These are phyloP conservation scores for Aulostomus chinensis DNA, from an alignment of 2,797 vertebrate genomes.

Conservation along the genomic window DNA sequence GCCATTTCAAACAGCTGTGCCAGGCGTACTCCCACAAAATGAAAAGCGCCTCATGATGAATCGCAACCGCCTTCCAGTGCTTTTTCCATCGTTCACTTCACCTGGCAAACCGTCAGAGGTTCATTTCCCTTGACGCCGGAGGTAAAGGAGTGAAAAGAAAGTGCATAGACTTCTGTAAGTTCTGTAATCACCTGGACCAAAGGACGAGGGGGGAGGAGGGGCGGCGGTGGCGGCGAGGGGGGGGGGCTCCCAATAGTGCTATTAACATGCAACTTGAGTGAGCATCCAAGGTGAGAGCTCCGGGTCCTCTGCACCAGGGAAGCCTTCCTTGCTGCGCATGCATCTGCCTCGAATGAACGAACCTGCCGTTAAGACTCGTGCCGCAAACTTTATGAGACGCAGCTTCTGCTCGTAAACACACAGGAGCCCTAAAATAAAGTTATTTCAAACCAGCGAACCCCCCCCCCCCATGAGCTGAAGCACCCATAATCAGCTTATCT, in stretches of 20 bases:
- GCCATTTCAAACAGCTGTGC: slow-evolving; percentile 72
- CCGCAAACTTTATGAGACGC: slow-evolving; percentile 13
- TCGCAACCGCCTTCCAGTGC: slow-evolving; percentile 36
- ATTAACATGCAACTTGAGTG: slow-evolving; percentile 56
- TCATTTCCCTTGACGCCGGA: slow-evolving; percentile 49
- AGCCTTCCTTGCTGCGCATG: background rate
- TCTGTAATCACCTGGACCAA: slow-evolving; percentile 68
- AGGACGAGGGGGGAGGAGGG: slow-evolving; percentile 16
- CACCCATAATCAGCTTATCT: slow-evolving; percentile 55
- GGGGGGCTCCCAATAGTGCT: slow-evolving; percentile 47
- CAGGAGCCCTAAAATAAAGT: slow-evolving; percentile 14
- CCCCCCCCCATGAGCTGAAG: slow-evolving; percentile 34
- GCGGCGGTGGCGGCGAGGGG: background rate
- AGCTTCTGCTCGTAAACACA: background rate
- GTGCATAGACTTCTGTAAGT: slow-evolving; percentile 36
- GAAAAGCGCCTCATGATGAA: slow-evolving; percentile 64
- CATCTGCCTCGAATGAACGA: background rate
- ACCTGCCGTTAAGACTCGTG: slow-evolving; percentile 5
- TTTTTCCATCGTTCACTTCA: slow-evolving; percentile 43
- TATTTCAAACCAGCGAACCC: slow-evolving; percentile 34
- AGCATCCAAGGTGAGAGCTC: slow-evolving; percentile 42
- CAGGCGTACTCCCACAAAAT: slow-evolving; percentile 44
- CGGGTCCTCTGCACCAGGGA: slow-evolving; percentile 30
- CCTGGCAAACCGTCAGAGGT: slow-evolving; percentile 47
- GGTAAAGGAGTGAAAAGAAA: slow-evolving; percentile 41